Evolutionary conservation across 1,140 invertebrate species (phyloP).

Genomic region (Heliothis virescens): DNA sequence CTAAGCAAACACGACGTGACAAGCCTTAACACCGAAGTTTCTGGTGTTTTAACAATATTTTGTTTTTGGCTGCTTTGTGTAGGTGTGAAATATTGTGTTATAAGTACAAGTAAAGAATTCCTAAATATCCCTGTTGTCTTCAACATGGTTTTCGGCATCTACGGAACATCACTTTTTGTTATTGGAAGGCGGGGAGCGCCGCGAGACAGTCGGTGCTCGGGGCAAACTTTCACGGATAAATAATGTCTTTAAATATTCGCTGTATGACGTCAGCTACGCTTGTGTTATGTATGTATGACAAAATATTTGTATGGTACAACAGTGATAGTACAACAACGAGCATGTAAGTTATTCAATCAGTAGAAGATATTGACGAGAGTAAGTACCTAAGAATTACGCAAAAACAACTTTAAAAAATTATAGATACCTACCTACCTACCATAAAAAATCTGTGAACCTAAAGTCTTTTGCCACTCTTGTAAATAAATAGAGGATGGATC

Average conservation of each 20-base stretch:
- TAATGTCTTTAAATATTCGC: conserved; percentile 70
- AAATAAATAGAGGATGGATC: too few species aligned
- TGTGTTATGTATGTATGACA: conserved; percentile 52
- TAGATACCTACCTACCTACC: too few species aligned
- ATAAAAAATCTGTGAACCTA: too few species aligned
- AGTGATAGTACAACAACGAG: too few species aligned
- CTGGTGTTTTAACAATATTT: background rate
- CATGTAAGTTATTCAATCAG: too few species aligned
- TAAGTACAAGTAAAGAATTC: background rate
- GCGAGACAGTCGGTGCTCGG: conserved; percentile 30
- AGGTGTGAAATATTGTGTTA: background rate
- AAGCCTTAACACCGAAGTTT: background rate
- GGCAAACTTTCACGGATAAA: conserved; percentile 68
- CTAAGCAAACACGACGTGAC: conserved; percentile 43
- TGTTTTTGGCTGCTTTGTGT: too few species aligned
- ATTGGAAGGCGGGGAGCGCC: too few species aligned
- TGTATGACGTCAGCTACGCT: conserved; percentile 52
- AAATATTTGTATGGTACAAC: conserved; percentile 59
- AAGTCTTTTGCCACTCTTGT: too few species aligned
- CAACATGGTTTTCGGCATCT: background rate
- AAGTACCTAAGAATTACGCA: too few species aligned
- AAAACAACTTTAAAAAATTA: too few species aligned
- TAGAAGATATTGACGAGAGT: too few species aligned
- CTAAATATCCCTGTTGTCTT: conserved; percentile 1
- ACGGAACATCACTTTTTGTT: too few species aligned